Conservation (phyloP, 1,140 invertebrate species). For the Berghia stephanieae region DNA sequence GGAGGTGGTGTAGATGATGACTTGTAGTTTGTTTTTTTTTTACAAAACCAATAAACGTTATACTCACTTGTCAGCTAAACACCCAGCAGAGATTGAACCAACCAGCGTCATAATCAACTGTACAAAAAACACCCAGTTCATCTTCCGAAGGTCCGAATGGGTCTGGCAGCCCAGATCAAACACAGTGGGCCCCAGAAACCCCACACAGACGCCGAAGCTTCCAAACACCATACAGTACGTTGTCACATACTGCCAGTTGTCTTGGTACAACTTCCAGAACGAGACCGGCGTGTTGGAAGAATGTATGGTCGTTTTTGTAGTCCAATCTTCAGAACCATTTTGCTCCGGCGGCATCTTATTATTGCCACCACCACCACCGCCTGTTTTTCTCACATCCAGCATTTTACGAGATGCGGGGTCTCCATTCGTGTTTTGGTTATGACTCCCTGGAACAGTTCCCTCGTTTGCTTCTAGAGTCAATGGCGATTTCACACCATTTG, state of each 20-base stretch:
- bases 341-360: too few relatives aligned
- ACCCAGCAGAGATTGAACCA: constrained; percentile 68
- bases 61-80: constrained; percentile 67
- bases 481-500: too few relatives aligned
- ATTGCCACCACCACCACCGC: too few relatives aligned
- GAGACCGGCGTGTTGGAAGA: constrained; percentile 39
- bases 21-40: too few relatives aligned
- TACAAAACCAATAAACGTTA: too few relatives aligned
- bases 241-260: constrained; percentile 65
- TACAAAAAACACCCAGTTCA: constrained; percentile 70
- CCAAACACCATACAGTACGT: constrained; percentile 69
- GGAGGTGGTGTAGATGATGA: too few relatives aligned
- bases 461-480: too few relatives aligned
- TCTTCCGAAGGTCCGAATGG: constrained; percentile 64
- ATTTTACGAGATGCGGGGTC: too few relatives aligned
- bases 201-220: constrained; percentile 70
- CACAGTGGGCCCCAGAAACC: constrained; percentile 69
- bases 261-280: constrained; percentile 65
- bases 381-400: too few relatives aligned
- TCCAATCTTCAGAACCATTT: too few relatives aligned
- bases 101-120: constrained; percentile 69
- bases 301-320: constrained; percentile 34
- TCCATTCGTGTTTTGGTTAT: too few relatives aligned
- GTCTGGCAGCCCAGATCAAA: constrained; percentile 69
- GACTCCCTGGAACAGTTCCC: too few relatives aligned